These are phyloP conservation scores for Dolichotis patagonum DNA, from an alignment of 2,113 vertebrate genomes.

Conservation along the genomic window DNA sequence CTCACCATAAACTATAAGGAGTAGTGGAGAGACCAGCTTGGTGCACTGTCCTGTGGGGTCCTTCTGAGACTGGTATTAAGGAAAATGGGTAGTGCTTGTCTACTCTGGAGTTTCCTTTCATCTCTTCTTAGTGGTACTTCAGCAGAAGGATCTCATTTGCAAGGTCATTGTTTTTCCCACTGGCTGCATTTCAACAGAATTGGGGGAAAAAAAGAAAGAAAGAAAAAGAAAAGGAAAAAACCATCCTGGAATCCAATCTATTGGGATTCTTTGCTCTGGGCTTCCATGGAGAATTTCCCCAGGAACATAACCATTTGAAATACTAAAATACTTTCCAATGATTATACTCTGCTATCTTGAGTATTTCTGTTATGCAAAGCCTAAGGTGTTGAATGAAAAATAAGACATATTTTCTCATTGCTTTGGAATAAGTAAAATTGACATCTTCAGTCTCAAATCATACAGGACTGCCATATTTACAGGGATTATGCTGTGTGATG, in stretches of 20 bases:
- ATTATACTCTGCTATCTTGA: neutral
- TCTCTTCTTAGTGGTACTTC: neutral
- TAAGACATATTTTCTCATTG: neutral
- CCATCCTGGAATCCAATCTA: neutral
- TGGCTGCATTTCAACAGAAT: neutral
- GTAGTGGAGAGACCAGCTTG: slow-evolving; percentile 8
- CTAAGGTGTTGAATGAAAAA: neutral
- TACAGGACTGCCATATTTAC: neutral
- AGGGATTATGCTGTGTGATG: neutral
- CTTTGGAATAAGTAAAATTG: neutral
- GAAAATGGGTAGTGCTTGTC: neutral
- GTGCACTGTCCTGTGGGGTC: neutral
- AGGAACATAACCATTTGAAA: neutral
- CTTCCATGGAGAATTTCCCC: neutral
- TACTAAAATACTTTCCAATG: neutral
- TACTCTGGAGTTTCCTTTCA: neutral
- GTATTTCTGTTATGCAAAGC: neutral
- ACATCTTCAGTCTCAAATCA: neutral
- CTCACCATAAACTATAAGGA: slow-evolving; percentile 47
- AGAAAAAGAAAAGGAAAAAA: neutral
- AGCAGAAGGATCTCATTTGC: neutral
- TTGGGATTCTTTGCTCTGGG: neutral
- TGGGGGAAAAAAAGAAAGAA: neutral
- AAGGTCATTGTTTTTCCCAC: neutral
- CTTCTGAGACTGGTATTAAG: neutral